Evolutionary conservation across 2,797 vertebrate genomes (phyloP).

Genomic region (Lerista edwardsae): DNA sequence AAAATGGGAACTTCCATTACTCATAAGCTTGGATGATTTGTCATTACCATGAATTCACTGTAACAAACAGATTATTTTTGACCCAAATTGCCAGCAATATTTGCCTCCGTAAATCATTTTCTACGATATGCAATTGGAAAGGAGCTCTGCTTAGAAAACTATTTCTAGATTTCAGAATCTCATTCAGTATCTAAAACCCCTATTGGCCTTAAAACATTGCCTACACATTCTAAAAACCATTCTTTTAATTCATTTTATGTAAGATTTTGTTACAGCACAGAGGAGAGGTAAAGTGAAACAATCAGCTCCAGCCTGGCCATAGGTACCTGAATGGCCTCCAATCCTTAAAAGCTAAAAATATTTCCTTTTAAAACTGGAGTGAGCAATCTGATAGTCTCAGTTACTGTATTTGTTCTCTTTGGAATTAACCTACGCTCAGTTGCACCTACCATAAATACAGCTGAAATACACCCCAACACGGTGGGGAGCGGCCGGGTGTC

Average conservation of each 20-base stretch:
- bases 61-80: constrained; percentile 80
- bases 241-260: constrained; percentile 43
- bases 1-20: constrained; percentile 76
- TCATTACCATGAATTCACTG: constrained; percentile 73
- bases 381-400: background rate
- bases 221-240: constrained; percentile 48
- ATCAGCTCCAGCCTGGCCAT: background rate
- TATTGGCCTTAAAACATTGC: constrained; percentile 48
- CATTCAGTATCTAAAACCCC: constrained; percentile 56
- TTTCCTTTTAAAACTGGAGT: background rate
- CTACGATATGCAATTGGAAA: constrained; percentile 63
- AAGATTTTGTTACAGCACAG: constrained; percentile 19
- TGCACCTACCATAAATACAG: background rate
- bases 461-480: too few relatives aligned
- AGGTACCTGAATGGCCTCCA: background rate
- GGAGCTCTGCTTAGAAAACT: constrained; percentile 53
- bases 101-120: constrained; percentile 75
- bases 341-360: background rate
- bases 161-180: constrained; percentile 59
- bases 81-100: constrained; percentile 73
- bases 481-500: too few relatives aligned
- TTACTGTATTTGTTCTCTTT: background rate
- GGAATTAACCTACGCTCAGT: background rate
- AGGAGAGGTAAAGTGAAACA: background rate
- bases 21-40: constrained; percentile 76